phyloP scores from a whole-genome alignment of 2,888 invertebrate species.

The Microlaimidae sp. region DNA sequence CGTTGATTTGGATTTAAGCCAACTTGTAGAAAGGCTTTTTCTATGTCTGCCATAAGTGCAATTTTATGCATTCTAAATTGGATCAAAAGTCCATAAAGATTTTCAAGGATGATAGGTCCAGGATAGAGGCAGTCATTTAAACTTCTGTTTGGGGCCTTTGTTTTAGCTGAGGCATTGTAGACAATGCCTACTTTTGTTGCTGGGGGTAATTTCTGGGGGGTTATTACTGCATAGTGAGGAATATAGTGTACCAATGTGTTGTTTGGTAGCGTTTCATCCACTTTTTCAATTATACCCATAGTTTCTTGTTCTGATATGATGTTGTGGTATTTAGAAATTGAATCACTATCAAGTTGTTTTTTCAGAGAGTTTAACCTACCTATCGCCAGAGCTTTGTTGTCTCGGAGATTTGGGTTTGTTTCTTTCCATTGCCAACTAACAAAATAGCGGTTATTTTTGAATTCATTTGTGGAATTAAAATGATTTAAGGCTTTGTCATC shows the following conservation, averaged over 20 bases:
- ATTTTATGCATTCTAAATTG: background rate
- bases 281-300: conserved; percentile 11
- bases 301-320: conserved; percentile 5
- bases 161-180: background rate
- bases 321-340: background rate
- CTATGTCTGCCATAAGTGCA: conserved; percentile 5
- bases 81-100: conserved; percentile 7
- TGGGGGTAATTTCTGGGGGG: too few species aligned
- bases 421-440: conserved; percentile 7
- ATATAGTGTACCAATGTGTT: conserved; percentile 7
- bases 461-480: background rate
- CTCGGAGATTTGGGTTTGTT: background rate
- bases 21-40: conserved; percentile 8
- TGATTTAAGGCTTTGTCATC: background rate
- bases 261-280: too few species aligned
- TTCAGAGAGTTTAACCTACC: background rate
- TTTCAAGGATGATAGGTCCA: conserved; percentile 2
- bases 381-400: background rate
- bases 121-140: conserved; percentile 8
- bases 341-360: background rate
- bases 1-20: background rate
- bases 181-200: conserved; percentile 4
- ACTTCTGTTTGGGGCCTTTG: too few species aligned
- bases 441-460: too few species aligned
- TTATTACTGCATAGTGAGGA: conserved; percentile 7